Evolutionary conservation across 2,797 vertebrate genomes (phyloP).

Genomic region (Anolis apletophallus): DNA sequence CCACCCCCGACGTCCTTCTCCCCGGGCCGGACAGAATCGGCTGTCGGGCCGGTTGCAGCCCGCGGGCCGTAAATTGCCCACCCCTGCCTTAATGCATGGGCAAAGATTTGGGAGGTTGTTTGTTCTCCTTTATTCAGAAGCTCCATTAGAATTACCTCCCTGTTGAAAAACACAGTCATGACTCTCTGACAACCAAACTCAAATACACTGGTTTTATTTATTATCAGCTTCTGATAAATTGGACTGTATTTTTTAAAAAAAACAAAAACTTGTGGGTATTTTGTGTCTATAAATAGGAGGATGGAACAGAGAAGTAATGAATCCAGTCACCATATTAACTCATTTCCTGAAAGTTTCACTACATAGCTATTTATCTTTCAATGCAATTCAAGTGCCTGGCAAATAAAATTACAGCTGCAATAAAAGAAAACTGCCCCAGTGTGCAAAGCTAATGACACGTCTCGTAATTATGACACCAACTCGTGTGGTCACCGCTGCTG

Average conservation of each 20-base stretch:
- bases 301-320: constrained; percentile 25
- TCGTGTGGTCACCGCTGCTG: constrained; percentile 49
- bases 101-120: background rate
- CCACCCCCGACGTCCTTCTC: no score
- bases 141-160: background rate
- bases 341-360: constrained; percentile 51
- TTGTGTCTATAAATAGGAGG: constrained; percentile 24
- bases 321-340: constrained; percentile 36
- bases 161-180: background rate
- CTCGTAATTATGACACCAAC: constrained; percentile 68
- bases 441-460: constrained; percentile 64
- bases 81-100: background rate
- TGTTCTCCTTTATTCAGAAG: background rate
- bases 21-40: no score
- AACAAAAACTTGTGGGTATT: background rate
- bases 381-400: constrained; percentile 51
- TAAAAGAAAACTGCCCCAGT: constrained; percentile 66
- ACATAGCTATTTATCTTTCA: constrained; percentile 53
- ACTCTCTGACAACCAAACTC: background rate
- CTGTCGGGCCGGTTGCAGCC: no score
- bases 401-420: constrained; percentile 65
- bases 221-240: constrained; percentile 8
- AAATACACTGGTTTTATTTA: background rate
- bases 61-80: no score
- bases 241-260: background rate